Evolutionary conservation across 2,797 vertebrate genomes (phyloP).

Genomic region (Lepus oiostolus): DNA sequence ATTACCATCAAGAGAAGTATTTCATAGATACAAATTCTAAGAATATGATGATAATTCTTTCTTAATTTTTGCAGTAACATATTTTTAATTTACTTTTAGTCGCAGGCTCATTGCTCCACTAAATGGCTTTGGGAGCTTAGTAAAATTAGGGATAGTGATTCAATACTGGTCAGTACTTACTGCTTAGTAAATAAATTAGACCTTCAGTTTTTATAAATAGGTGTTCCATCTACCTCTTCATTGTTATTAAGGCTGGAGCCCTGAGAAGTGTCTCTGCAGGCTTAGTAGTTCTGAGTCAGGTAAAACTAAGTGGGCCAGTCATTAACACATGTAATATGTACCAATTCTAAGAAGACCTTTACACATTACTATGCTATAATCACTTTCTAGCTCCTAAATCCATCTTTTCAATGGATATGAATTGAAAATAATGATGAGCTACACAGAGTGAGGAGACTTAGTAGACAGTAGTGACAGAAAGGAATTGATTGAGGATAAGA

Average conservation of each 20-base stretch:
- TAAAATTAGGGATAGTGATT: background rate
- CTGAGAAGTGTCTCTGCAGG: background rate
- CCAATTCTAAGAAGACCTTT: conserved; percentile 58
- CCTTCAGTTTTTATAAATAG: conserved; percentile 46
- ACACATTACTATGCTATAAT: conserved; percentile 66
- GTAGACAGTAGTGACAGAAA: conserved; percentile 54
- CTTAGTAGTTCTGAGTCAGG: conserved; percentile 30
- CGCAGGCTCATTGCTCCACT: background rate
- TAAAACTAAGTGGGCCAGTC: conserved; percentile 13
- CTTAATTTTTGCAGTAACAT: no score
- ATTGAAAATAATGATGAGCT: conserved; percentile 54
- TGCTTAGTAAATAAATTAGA: conserved; percentile 54
- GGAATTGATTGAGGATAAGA: conserved; percentile 11
- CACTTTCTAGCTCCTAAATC: conserved; percentile 56
- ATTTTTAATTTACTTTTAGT: no score
- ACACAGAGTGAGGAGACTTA: background rate
- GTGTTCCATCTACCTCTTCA: background rate
- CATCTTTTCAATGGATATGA: conserved; percentile 50
- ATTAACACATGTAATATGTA: conserved; percentile 55
- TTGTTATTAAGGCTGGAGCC: background rate
- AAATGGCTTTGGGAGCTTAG: background rate
- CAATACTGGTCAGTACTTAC: background rate
- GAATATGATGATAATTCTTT: no score
- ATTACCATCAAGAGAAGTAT: no score
- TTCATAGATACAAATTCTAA: no score